Percentiles rank a stretch among this genome's conserved stretches.
Conservation (phyloP, 1,140 invertebrate genomes). For the Cryptotermes secundus region DNA sequence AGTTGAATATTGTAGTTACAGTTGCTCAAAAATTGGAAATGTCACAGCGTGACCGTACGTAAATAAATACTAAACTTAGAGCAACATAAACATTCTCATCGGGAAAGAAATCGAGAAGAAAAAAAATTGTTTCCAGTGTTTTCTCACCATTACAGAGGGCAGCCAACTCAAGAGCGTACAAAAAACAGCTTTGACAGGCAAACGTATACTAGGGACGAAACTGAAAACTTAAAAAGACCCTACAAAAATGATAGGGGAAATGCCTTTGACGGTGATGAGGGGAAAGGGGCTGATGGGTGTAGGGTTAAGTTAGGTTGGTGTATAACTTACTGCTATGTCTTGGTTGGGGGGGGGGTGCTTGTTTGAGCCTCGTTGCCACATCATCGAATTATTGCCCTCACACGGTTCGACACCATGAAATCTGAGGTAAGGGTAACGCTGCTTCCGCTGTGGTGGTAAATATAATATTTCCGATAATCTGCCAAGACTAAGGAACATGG, state of each 20-base stretch:
- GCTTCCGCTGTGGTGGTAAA: too few relatives aligned
- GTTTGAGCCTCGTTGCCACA: not conserved
- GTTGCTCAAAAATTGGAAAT: not conserved
- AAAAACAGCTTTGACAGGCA: not conserved
- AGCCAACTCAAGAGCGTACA: not conserved
- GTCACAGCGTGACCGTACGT: not conserved
- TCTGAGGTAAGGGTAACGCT: too few relatives aligned
- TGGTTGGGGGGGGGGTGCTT: not conserved
- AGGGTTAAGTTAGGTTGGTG: not conserved
- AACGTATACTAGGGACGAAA: not conserved
- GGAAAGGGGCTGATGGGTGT: not conserved
- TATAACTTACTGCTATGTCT: not conserved
- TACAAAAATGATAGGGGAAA: not conserved
- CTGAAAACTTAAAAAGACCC: not conserved
- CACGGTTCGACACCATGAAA: not conserved
- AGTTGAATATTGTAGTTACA: not conserved
- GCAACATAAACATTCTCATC: not conserved
- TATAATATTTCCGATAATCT: too few relatives aligned
- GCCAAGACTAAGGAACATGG: too few relatives aligned
- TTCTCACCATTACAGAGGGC: not conserved
- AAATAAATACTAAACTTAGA: not conserved
- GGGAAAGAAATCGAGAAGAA: not conserved
- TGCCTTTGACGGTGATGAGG: not conserved
- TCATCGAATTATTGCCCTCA: not conserved
- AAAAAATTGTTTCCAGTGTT: not conserved